Conservation (phyloP, 2,888 invertebrate genomes). For the Dryobotodes eremita region DNA sequence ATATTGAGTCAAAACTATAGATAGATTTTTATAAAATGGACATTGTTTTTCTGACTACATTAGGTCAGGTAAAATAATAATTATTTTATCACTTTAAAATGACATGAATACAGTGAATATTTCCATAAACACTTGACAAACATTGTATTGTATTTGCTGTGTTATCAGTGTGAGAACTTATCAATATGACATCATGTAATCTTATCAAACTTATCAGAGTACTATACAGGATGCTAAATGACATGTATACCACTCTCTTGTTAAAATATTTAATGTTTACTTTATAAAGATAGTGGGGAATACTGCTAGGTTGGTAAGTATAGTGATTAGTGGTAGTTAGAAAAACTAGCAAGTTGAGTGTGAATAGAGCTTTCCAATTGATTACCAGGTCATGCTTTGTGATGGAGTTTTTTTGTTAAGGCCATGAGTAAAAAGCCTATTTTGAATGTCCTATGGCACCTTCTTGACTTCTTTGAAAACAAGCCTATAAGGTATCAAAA, state of each 20-base stretch:
- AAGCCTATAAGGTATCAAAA: background rate
- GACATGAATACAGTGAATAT: constrained; percentile 41
- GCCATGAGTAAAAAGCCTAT: background rate
- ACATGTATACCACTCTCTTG: constrained; percentile 56
- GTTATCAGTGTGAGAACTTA: constrained; percentile 71
- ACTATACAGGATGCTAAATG: constrained; percentile 63
- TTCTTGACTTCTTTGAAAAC: background rate
- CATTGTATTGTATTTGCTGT: constrained; percentile 59
- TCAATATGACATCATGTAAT: constrained; percentile 75
- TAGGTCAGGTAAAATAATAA: background rate
- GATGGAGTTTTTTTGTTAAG: background rate
- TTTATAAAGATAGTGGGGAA: constrained; percentile 26
- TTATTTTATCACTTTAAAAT: constrained; percentile 10
- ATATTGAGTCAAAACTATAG: background rate
- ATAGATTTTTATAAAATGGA: background rate
- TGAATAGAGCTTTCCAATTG: background rate
- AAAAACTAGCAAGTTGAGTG: background rate
- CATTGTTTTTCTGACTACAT: background rate
- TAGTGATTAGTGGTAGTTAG: background rate
- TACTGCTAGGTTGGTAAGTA: background rate
- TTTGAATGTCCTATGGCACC: background rate
- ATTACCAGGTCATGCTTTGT: background rate
- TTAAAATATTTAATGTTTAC: constrained; percentile 52
- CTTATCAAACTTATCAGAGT: constrained; percentile 72
- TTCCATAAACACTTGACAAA: constrained; percentile 57